Percentiles rank a stretch among this genome's conserved stretches.
Conservation (phyloP, 2,797 vertebrate species). For the Lagothrix lagotricha region DNA sequence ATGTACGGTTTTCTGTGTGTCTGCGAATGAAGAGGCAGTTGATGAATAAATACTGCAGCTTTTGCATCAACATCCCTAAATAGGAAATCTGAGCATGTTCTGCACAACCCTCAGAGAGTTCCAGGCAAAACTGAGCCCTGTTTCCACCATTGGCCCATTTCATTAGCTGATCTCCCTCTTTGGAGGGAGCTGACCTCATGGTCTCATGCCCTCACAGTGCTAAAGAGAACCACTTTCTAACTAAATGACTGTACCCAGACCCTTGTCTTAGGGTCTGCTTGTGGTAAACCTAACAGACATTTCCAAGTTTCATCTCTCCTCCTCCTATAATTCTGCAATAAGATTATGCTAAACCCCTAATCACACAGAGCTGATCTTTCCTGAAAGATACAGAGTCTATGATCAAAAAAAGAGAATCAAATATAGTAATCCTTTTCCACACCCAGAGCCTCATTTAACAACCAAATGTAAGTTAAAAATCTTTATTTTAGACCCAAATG, state of each 20-base stretch:
- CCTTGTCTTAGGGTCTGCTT: neutral
- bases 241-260: neutral
- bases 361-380: neutral
- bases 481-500: slow-evolving; percentile 37
- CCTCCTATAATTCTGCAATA: neutral
- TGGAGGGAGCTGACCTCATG: neutral
- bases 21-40: neutral
- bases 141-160: neutral
- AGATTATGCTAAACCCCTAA: neutral
- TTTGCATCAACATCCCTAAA: neutral
- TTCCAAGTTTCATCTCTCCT: neutral
- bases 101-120: neutral
- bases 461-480: slow-evolving; percentile 32
- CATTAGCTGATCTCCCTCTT: neutral
- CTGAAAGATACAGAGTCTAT: neutral
- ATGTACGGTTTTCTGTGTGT: neutral
- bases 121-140: neutral
- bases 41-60: neutral
- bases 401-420: slow-evolving; percentile 8
- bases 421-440: neutral
- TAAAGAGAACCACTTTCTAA: neutral
- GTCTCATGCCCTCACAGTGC: neutral
- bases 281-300: too few relatives aligned
- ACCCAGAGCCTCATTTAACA: slow-evolving; percentile 33
- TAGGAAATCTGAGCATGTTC: neutral